Conservation (phyloP, 2,888 invertebrate species). For the Megalurothrips usitatus region DNA sequence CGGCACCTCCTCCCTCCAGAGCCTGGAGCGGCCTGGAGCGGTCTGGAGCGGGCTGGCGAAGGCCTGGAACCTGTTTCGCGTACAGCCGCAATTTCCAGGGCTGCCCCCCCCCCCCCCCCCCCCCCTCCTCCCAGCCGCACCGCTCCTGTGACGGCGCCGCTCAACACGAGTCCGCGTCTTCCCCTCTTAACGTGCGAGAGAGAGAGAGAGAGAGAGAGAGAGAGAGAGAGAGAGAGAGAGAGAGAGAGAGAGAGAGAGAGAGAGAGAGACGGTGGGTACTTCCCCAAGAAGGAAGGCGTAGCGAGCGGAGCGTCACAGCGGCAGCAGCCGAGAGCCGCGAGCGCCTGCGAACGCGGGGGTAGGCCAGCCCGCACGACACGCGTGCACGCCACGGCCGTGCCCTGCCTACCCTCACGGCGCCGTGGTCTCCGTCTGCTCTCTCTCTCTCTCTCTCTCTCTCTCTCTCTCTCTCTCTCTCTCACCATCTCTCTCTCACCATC, state of each 20-base stretch:
- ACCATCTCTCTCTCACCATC: constrained; percentile 51
- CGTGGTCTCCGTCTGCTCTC: background rate
- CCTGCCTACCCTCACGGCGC: background rate
- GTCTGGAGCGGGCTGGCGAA: background rate
- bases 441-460: background rate
- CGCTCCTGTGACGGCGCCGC: no score
- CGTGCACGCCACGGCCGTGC: background rate
- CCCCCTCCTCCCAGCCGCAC: no score
- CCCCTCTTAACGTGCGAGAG: background rate
- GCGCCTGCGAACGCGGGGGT: no score
- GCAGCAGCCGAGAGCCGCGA: background rate
- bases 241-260: no score
- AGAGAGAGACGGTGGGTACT: background rate
- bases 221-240: background rate
- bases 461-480: background rate
- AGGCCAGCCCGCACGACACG: no score
- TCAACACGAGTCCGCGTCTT: background rate
- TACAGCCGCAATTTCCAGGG: constrained; percentile 6
- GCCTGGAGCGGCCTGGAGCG: background rate
- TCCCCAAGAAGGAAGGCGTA: no score
- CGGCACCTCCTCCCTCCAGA: background rate
- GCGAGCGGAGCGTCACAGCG: background rate
- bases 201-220: background rate
- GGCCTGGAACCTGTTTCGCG: background rate
- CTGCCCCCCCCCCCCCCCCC: background rate